Evolutionary conservation across 1,140 invertebrate species (phyloP), one percentile per base, ranked within the genome.

Genomic region (Listronotus oregonensis): DNA sequence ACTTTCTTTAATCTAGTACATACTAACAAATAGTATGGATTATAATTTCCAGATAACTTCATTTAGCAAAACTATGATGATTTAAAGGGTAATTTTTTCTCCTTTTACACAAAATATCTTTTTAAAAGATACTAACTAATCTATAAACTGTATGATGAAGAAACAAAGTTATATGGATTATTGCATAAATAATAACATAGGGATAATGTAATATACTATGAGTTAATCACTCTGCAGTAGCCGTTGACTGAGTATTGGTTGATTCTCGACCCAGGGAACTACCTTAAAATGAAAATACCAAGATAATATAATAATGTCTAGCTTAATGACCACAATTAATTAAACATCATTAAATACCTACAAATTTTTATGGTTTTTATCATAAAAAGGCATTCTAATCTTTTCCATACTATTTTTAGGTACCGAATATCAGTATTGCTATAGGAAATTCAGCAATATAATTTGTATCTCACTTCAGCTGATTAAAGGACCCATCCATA

Each of bases 201-300:
- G 73, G 75, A 72, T 75, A 77, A 46, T 65, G 70, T 37, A 78
- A 66, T 46, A 75, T 59, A 21, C 58, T 54, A 64, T 49, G 49
- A 66, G 72, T 57, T 73, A 76, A 75, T 76, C 73, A 77, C 74
- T 77, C 73, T 39, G 68, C 65, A 43, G 67, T 69, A 62, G 69
- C 73, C 31, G 74, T 72, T 18, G 72, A 62, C 34, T 71, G 68
- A 49, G 66, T 75, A 51, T 47, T 72, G 61, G 68, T 77, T 1
- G 78, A 79, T 67, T 80, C 79, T 46, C 79, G 66, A 21, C 78
- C 76, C 10, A 82, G 71, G 4, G 81, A 81, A 56, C 78, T 80
- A 59, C 59, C 59, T 61, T 42, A 31, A 51, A 43, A n/a, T 18
- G 3, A 31, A 50, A 21, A 14, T 6, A 58, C 21, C 12, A 12